Evolutionary conservation across 1,140 invertebrate genomes (phyloP).

Genomic region (Helicoverpa zea): DNA sequence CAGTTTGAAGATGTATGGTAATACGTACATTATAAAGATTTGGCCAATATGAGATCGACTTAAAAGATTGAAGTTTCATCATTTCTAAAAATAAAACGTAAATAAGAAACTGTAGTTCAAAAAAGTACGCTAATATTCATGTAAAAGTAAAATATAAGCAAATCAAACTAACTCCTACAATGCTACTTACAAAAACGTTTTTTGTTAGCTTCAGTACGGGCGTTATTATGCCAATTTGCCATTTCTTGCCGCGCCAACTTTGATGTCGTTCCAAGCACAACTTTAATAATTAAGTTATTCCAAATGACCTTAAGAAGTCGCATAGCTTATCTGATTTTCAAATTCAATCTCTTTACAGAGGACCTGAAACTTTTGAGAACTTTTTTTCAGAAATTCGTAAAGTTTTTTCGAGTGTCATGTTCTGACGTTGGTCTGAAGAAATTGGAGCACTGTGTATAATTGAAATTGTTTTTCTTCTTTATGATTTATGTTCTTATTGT

Average conservation of each 20-base stretch:
- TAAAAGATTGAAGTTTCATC: too few relatives aligned
- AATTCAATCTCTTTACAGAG: conserved; percentile 31
- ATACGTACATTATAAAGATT: too few relatives aligned
- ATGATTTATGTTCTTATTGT: neutral
- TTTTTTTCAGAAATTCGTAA: conserved; percentile 7
- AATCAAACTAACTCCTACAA: neutral
- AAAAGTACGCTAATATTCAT: too few relatives aligned
- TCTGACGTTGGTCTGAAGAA: neutral
- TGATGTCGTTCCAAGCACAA: conserved; percentile 24
- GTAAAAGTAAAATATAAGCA: neutral
- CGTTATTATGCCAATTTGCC: conserved; percentile 31
- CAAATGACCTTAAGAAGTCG: conserved; percentile 42
- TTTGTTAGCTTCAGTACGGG: conserved; percentile 24
- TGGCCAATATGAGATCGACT: too few relatives aligned
- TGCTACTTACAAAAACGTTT: neutral
- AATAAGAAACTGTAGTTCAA: too few relatives aligned
- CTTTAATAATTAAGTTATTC: conserved; percentile 47
- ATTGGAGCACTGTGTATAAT: too few relatives aligned
- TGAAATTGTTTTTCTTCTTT: too few relatives aligned
- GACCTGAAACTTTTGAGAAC: neutral
- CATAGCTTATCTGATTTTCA: conserved; percentile 42
- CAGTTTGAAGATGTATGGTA: too few relatives aligned
- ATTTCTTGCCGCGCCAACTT: conserved; percentile 23
- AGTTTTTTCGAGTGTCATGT: conserved; percentile 6
- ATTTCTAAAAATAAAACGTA: too few relatives aligned